phyloP scores from a whole-genome alignment of 2,797 vertebrate genomes.

The Gouania willdenowi region DNA sequence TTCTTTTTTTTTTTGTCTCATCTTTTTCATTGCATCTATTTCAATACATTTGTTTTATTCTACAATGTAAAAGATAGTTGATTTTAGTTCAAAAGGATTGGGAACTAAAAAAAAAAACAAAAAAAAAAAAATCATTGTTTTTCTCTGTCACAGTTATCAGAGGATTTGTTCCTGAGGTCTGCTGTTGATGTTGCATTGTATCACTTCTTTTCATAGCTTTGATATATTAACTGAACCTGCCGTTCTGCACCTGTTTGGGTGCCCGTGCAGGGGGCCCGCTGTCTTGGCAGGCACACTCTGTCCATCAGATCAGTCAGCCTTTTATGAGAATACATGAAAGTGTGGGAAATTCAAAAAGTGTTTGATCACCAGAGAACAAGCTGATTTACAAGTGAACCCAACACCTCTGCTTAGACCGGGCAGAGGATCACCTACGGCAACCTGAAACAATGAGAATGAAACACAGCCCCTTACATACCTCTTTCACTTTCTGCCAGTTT shows the following conservation, averaged over 20 bases:
- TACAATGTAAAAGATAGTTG: no score
- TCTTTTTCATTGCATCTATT: constrained; percentile 16
- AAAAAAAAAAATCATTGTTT: background rate
- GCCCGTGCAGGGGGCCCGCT: constrained; percentile 43
- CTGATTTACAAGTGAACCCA: constrained; percentile 63
- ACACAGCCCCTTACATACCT: constrained; percentile 3
- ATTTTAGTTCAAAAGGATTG: no score
- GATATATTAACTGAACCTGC: constrained; percentile 25
- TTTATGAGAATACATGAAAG: constrained; percentile 72
- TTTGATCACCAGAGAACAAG: constrained; percentile 64
- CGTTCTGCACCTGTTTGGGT: constrained; percentile 29
- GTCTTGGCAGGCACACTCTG: constrained; percentile 38
- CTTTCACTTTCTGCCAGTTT: constrained; percentile 23
- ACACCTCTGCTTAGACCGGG: constrained; percentile 54
- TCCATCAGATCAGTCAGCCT: constrained; percentile 36
- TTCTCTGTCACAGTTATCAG: no score
- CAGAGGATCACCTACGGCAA: constrained; percentile 39
- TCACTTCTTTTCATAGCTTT: constrained; percentile 10
- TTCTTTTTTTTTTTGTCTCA: constrained; percentile 45
- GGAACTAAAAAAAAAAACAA: no score
- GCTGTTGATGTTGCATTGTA: no score
- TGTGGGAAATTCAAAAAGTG: constrained; percentile 52
- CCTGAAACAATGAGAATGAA: constrained; percentile 28
- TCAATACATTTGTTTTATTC: no score
- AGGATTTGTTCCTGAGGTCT: no score